Evolutionary conservation across 2,113 vertebrate species (phyloP).

Genomic region (Toxotes jaculatrix): DNA sequence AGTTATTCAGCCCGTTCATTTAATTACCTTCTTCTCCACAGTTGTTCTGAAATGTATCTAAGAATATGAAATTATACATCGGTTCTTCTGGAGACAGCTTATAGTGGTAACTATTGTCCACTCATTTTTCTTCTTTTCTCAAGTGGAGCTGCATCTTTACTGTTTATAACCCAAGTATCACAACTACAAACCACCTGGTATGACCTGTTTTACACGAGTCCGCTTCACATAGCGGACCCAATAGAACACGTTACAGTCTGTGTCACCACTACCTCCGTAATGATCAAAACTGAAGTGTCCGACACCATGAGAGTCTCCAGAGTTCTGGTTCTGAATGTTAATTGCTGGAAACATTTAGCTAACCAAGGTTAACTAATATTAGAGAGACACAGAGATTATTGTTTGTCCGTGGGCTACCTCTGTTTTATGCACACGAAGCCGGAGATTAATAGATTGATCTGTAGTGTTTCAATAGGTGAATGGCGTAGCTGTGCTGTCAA

Average conservation of each 20-base stretch:
- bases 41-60: background rate
- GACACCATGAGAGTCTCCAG: background rate
- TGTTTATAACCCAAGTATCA: conserved; percentile 5
- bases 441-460: background rate
- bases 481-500: background rate
- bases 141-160: conserved; percentile 2
- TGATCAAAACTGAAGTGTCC: background rate
- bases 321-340: conserved; percentile 23
- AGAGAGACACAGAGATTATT: conserved; percentile 1
- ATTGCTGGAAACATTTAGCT: background rate
- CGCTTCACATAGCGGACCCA: background rate
- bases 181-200: conserved; percentile 1
- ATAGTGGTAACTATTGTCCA: background rate
- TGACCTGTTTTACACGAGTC: background rate
- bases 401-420: conserved; percentile 5
- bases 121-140: background rate
- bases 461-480: background rate
- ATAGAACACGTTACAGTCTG: background rate
- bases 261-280: conserved; percentile 42
- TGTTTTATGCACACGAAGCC: background rate
- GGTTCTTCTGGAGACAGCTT: conserved; percentile 36
- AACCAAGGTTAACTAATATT: background rate
- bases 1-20: background rate
- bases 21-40: background rate
- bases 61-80: background rate